Evolutionary conservation across 2,888 invertebrate species (phyloP), one percentile per base, ranked within the genome.

Genomic region (Mermis nigrescens): DNA sequence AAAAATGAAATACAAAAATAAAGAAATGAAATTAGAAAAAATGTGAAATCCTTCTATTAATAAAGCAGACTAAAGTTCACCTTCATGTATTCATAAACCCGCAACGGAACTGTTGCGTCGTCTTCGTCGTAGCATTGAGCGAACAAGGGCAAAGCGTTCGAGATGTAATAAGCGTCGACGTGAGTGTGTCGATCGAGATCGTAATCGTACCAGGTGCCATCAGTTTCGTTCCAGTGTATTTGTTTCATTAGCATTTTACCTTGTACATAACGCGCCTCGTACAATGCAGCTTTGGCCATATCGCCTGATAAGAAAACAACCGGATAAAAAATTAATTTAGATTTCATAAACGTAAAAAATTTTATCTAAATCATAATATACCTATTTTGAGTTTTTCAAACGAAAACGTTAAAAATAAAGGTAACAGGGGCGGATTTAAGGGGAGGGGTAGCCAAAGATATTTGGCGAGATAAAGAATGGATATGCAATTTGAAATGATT

Each of bases 201-300:
- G 28, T 57, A 57, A 48, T 48, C 86, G 64, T 82, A 81, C 86
- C 86, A 87, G 55, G 82, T 78, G 0, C 85, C 85, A 57, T 81
- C 81, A 29, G 80, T 78, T 51, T 82, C 80, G 68, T 85, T 79
- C 84, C 86, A 89, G 15, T 86, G 75, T 1, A 86, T 79, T 2
- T 79, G 78, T 26, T 81, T 78, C 45, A 88, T 83, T 38, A 38
- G 7, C 38, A 38, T 38, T 59, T 70, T 71, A 46, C 68, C 68
- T 61, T 68, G 67, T 52, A 65, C 62, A 59, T 71, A 71, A 24
- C 67, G 60, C 31, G 64, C 57, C 31, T 67, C 63, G 58, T 69
- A 71, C n/a, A 64, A 61, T 38, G 63, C 60, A 28, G 65, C 65
- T 52, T 68, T 69, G 29, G 63, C 63, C 57, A 66, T 63, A 51